Base-by-base conservation (phyloP, 2,113 vertebrate genomes). In the Choloepus hoffmanni region DNA sequence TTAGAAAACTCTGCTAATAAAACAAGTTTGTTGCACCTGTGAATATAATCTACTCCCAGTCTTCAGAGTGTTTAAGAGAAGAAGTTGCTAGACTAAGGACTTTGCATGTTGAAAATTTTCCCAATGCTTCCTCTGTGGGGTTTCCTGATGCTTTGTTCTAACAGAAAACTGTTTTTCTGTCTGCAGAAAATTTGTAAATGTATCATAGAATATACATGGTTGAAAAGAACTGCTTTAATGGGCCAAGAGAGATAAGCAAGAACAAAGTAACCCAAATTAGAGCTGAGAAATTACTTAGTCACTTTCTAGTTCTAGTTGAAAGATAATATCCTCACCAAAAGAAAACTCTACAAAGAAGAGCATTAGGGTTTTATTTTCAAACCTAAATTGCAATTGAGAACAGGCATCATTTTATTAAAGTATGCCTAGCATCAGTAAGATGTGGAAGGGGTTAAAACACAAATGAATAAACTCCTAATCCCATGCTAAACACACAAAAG, bases 401-500 rank as follows among this genome's bases (percentile, higher is more conserved):
- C 3, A 67, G 79, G n/a, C 2, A 86, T 13, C 30, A 85, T 82
- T 84, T 65, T 84, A 72, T 93, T 77, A 36, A 77, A 87, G 40
- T 94, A 58, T 58, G 45, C 16, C 24, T 26, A 40, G 33, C 55
- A 83, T 85, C 55, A 73, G 36, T 36, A 36, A 36, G 36, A 70
- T 58, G 26, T 60, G 50, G 28, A 89, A 68, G n/a, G 72, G 19
- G 19, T 84, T 95, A 82, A 92, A 63, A 89, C 14, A 33, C 16
- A 5, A 2, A 65, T 93, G 55, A 95, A 76, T 21, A 84, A 83
- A 40, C 68, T 82, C 55, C 48, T 73, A 94, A 91, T 63, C 40
- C 45, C 45, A 76, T 86, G 62, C 28, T 83, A 95, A 96, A 89
- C 33, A 58, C 86, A 68, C 23, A 77, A 92, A 95, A 93, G 3